Base-by-base conservation (phyloP, 2,113 vertebrate species). In the Myrmecophaga tridactyla region DNA sequence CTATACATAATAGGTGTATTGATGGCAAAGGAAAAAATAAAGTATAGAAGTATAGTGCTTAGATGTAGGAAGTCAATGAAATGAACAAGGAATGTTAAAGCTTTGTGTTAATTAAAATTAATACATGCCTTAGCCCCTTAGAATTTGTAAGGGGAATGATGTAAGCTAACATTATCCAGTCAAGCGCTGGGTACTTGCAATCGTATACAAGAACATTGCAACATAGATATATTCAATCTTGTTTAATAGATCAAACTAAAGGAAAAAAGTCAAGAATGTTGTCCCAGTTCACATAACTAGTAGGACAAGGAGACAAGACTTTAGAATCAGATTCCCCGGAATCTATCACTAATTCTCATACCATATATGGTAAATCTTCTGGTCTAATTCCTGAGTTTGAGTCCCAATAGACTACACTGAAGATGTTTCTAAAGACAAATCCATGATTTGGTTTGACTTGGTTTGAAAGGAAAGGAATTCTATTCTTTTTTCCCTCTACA, bases 381-480 rank as follows among this genome's bases (percentile, higher is more conserved):
- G 27, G 60, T 91, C 3, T 23, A 36, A 84, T 62, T 95, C 53
- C n/a, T 43, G 34, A 78, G 14, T 86, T 88, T 94, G 93, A 96
- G 80, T 77, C 65, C 65, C 80, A 84, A 81, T 51, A 85, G 87
- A 92, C 13, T 85, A 87, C 48, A 84, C 95, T 91, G 23, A 89
- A 63, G 67, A 69, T 85, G n/a, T 48, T 77, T 73, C 15, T 89
- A 76, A 96, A 95, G 92, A 43, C 80, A 89, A 43, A 73, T 88
- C 53, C 85, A 29, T 94, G 46, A 85, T 78, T 90, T 58, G 65
- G 82, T 78, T 90, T 58, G 65, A 82, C 77, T 95, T 76, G 51
- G n/a, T 69, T 92, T 84, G 9, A n/a, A 92, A 94, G 70, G 72
- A 95, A 94, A 94, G 85, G 62, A 92, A 81, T 89, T 96, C 20